phyloP scores from a whole-genome alignment of 2,797 vertebrate species.

The Notolepis coatsorum region DNA sequence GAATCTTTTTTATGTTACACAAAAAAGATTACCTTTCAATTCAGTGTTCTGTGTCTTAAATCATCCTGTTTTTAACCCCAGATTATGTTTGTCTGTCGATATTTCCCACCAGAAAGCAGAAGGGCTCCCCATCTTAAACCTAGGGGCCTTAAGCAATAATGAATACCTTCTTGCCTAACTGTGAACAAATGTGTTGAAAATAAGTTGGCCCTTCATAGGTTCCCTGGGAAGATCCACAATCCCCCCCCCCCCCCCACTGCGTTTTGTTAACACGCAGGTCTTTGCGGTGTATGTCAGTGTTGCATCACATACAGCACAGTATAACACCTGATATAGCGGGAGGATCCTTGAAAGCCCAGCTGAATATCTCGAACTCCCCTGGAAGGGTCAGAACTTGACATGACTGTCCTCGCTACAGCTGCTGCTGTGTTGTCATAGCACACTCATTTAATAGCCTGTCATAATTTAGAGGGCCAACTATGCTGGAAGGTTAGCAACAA shows the following conservation, averaged over 20 bases:
- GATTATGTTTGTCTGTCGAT: neutral
- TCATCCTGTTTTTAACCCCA: neutral
- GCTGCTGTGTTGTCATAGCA: slow-evolving; percentile 58
- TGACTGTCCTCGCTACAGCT: slow-evolving; percentile 71
- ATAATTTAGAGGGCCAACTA: slow-evolving; percentile 40
- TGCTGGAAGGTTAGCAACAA: slow-evolving; percentile 9
- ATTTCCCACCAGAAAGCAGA: slow-evolving; percentile 29
- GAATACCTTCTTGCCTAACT: slow-evolving; percentile 36
- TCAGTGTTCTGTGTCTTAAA: neutral
- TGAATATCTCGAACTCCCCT: slow-evolving; percentile 69
- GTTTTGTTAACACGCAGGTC: slow-evolving; percentile 56
- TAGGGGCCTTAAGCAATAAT: slow-evolving; percentile 18
- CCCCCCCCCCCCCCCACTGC: slow-evolving; percentile 32
- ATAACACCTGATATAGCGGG: slow-evolving; percentile 73
- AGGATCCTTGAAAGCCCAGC: slow-evolving; percentile 78
- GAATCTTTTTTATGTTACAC: slow-evolving; percentile 14
- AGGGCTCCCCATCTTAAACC: neutral
- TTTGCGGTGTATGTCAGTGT: slow-evolving; percentile 53
- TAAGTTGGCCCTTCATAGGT: slow-evolving; percentile 44
- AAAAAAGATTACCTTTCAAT: neutral
- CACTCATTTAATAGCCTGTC: slow-evolving; percentile 49
- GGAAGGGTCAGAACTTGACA: slow-evolving; percentile 66
- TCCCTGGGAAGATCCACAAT: slow-evolving; percentile 30
- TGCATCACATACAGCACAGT: slow-evolving; percentile 47
- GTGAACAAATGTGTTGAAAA: slow-evolving; percentile 53